Base-by-base conservation (phyloP, 2,888 invertebrate species). In the Notodonta ziczac region DNA sequence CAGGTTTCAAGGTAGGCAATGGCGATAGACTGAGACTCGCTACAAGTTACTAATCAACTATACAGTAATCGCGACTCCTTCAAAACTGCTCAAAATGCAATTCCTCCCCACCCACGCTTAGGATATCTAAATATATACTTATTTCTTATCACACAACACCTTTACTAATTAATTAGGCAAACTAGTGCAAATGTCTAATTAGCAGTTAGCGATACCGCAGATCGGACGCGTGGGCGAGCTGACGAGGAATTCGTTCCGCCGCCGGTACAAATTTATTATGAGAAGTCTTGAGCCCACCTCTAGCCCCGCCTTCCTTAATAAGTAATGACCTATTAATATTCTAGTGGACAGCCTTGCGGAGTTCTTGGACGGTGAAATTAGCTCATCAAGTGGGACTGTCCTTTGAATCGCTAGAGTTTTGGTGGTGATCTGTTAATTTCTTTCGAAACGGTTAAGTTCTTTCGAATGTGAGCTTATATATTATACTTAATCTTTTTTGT, bases 91-190 rank as follows among this genome's bases (percentile, higher is more conserved):
- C 42, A 6, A 35, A 35, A 35, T 12, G 42, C 8, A 42, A 12
- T 7, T 42, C 13, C 9, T 12, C 16, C 7, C n/a, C 5, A 50
- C 14, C 50, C 16, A 50, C 50, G 50, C 50, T 5, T 8, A 10
- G 35, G 35, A 16, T 12, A 35, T 6, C 40, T 14, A 5, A 3
- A n/a, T 44, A 16, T 44, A 42, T 56, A 56, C 7, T 12, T 44
- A 56, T 24, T 44, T 7, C 42, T 56, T 56, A 56, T 56, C 56
- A 44, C 12, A 24, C 3, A 58, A 69, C 69, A 77, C 76, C 82
- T 85, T 86, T 84, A 87, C 84, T 85, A 85, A 88, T 89, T 90
- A 86, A 88, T 89, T 89, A 89, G 78, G 77, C 78, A 77, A 78
- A 80, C 81, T 78, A 83, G 81, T 81, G 74, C 76, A 82, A 82